Conservation (phyloP, 2,113 vertebrate species). For the Trichechus manatus region DNA sequence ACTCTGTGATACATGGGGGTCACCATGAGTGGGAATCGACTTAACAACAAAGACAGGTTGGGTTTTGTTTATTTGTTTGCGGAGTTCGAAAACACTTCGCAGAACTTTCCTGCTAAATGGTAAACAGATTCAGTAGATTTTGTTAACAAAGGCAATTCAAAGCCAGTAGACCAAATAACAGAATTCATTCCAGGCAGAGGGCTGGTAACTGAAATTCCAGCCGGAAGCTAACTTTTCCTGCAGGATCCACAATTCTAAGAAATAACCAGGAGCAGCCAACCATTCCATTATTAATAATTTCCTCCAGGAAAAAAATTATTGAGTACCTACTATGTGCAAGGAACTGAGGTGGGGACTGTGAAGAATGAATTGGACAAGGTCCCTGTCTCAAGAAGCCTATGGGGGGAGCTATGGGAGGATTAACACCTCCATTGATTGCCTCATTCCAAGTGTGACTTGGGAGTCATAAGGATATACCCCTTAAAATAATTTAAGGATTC, state of each 20-base stretch:
- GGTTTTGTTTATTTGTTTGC: neutral
- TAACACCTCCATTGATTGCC: neutral
- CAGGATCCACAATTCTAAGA: neutral
- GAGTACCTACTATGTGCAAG: constrained; percentile 33
- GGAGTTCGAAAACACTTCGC: neutral
- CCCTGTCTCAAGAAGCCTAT: neutral
- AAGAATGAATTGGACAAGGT: neutral
- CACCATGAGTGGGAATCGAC: neutral
- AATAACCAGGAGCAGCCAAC: neutral
- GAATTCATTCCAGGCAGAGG: constrained; percentile 54
- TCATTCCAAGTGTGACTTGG: neutral
- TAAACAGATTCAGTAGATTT: constrained; percentile 59
- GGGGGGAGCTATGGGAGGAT: neutral
- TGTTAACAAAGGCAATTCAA: constrained; percentile 66
- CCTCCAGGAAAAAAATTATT: neutral
- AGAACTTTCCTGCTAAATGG: constrained; percentile 22
- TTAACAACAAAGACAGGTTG: neutral
- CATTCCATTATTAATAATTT: neutral
- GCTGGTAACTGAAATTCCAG: constrained; percentile 50
- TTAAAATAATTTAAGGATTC: constrained; percentile 11
- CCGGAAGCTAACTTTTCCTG: constrained; percentile 59
- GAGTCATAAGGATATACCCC: neutral
- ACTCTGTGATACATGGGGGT: neutral
- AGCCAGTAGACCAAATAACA: constrained; percentile 61
- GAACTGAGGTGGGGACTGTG: neutral